Evolutionary conservation across 30 jellyfish, hydroid and myxozoan genomes (phyloP).

Genomic region (Aurelia sp.): DNA sequence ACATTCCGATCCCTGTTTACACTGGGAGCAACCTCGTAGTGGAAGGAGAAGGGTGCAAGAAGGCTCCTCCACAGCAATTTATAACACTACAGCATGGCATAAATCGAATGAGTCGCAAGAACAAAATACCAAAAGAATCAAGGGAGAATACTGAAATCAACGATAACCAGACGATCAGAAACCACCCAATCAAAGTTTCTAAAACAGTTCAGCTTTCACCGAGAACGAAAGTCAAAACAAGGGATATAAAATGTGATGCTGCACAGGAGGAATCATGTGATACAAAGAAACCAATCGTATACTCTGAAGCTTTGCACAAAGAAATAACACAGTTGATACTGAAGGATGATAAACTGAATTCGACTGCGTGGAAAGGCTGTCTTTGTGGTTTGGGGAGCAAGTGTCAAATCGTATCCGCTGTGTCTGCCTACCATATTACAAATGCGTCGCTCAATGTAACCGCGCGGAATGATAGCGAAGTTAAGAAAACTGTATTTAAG

Average conservation of each 20-base stretch:
- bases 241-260: background rate
- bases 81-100: conserved; percentile 44
- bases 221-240: background rate
- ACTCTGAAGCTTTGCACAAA: conserved; percentile 12
- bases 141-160: conserved; percentile 3
- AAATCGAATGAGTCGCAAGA: background rate
- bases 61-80: conserved; percentile 15
- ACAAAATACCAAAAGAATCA: conserved; percentile 7
- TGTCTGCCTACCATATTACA: conserved; percentile 60
- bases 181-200: background rate
- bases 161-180: no score
- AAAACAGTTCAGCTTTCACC: background rate
- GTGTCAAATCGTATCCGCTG: conserved; percentile 65
- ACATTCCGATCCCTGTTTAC: conserved; percentile 80
- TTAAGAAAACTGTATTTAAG: background rate
- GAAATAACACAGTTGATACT: conserved; percentile 25
- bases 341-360: background rate
- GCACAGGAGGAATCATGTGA: background rate
- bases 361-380: conserved; percentile 46
- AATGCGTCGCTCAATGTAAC: conserved; percentile 59
- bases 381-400: conserved; percentile 53
- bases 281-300: background rate
- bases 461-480: background rate
- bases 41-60: conserved; percentile 81
- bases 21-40: conserved; percentile 82